These are phyloP conservation scores for Eulithis testata DNA, from an alignment of 2,888 invertebrate genomes.

Conservation along the genomic window DNA sequence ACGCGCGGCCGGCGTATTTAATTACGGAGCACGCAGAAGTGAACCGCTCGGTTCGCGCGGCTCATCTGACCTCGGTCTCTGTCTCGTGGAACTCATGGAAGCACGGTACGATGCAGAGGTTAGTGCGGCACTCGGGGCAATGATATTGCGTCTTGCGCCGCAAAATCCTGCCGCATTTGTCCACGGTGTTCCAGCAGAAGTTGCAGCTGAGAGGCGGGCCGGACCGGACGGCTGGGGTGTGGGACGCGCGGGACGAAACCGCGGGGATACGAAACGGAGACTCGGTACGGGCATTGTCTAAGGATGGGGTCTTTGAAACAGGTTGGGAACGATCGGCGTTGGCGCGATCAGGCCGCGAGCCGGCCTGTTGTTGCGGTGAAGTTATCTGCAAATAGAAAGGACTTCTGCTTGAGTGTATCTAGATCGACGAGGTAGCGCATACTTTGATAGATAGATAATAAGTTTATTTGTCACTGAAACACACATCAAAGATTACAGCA, in stretches of 20 bases:
- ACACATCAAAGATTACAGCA: too few species aligned
- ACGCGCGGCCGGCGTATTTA: background rate
- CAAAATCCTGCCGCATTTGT: constrained; percentile 91
- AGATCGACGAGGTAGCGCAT: too few species aligned
- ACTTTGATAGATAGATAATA: too few species aligned
- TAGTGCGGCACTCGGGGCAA: constrained; percentile 95
- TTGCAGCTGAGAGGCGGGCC: constrained; percentile 95
- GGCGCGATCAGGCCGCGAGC: constrained; percentile 61
- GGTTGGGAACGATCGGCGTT: constrained; percentile 47
- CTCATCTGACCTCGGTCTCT: constrained; percentile 52
- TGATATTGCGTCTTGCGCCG: constrained; percentile 95
- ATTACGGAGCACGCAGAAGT: constrained; percentile 6
- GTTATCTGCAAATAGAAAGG: background rate
- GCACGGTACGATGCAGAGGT: constrained; percentile 95
- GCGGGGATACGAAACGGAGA: constrained; percentile 28
- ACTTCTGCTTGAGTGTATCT: too few species aligned
- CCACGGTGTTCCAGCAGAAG: constrained; percentile 96
- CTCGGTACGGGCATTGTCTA: background rate
- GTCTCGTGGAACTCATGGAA: constrained; percentile 93
- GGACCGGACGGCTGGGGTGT: constrained; percentile 92
- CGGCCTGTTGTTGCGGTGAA: constrained; percentile 40
- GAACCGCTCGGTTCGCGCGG: background rate
- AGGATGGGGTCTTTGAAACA: constrained; percentile 10
- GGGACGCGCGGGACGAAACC: constrained; percentile 86
- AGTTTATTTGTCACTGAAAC: too few species aligned